phyloP scores from a whole-genome alignment of 2,113 vertebrate genomes.

The Larimichthys crocea region DNA sequence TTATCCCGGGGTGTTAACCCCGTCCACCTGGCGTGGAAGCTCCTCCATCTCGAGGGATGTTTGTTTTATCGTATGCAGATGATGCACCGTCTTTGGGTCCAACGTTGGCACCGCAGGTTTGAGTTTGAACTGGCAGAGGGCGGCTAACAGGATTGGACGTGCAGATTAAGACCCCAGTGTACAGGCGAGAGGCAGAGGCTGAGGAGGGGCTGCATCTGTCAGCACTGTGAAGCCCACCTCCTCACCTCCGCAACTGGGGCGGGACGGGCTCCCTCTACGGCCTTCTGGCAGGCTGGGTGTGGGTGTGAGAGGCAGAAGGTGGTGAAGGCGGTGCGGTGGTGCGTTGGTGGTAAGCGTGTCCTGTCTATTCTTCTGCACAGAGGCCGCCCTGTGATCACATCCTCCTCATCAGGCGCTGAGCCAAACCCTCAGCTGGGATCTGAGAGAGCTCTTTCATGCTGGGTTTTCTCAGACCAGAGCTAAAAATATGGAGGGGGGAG shows the following conservation, averaged over 20 bases:
- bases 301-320: constrained; percentile 48
- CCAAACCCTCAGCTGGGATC: constrained; percentile 64
- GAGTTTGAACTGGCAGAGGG: constrained; percentile 46
- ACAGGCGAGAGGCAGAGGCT: constrained; percentile 5
- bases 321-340: background rate
- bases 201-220: constrained; percentile 64
- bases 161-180: constrained; percentile 62
- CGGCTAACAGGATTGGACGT: constrained; percentile 73
- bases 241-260: constrained; percentile 61
- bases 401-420: constrained; percentile 47
- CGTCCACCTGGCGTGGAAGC: constrained; percentile 42
- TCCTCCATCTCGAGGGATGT: constrained; percentile 24
- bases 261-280: constrained; percentile 4
- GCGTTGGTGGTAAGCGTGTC: background rate
- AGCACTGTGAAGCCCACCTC: constrained; percentile 44
- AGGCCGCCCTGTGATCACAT: constrained; percentile 53
- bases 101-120: constrained; percentile 27
- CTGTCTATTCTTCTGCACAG: constrained; percentile 49
- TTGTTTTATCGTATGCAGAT: constrained; percentile 47
- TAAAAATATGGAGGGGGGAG: background rate
- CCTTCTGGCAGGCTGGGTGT: constrained; percentile 39
- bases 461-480: background rate
- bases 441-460: constrained; percentile 53
- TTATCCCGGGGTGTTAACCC: constrained; percentile 52
- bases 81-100: constrained; percentile 29